These are phyloP conservation scores for Conus ventricosus DNA, from an alignment of 1,140 invertebrate genomes.

Conservation along the genomic window DNA sequence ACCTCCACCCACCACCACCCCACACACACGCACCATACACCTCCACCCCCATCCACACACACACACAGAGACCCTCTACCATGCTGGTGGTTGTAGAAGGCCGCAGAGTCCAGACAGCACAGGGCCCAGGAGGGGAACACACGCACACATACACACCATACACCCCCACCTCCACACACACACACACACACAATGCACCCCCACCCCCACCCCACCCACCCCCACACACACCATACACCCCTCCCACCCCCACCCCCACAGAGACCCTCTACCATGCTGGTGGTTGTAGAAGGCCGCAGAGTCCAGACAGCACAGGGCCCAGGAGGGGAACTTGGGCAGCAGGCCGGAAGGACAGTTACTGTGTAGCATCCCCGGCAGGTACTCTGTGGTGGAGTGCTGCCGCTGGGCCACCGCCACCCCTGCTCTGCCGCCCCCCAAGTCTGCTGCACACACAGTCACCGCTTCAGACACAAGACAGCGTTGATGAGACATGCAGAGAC, in stretches of 20 bases:
- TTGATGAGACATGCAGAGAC: no score
- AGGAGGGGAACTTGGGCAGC: conserved; percentile 93
- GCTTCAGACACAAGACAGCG: no score
- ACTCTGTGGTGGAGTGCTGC: conserved; percentile 86
- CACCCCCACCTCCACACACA: no score
- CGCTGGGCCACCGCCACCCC: conserved; percentile 32
- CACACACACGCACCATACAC: no score
- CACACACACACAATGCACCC: no score
- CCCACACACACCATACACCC: no score
- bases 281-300: conserved; percentile 88
- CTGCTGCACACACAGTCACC: no score
- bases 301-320: conserved; percentile 93
- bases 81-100: conserved; percentile 88
- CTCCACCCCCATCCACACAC: no score
- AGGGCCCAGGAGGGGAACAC: conserved; percentile 93
- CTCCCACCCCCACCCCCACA: no score
- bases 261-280: conserved; percentile 80
- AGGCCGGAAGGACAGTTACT: conserved; percentile 84
- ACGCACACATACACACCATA: no score
- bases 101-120: conserved; percentile 88
- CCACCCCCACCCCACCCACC: no score
- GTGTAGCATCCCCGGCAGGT: conserved; percentile 92
- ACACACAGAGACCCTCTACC: conserved; percentile 74
- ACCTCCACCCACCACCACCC: no score
- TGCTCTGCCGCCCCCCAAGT: background rate